phyloP scores from a whole-genome alignment of 2,888 invertebrate genomes.

The Cephus pygmeus region DNA sequence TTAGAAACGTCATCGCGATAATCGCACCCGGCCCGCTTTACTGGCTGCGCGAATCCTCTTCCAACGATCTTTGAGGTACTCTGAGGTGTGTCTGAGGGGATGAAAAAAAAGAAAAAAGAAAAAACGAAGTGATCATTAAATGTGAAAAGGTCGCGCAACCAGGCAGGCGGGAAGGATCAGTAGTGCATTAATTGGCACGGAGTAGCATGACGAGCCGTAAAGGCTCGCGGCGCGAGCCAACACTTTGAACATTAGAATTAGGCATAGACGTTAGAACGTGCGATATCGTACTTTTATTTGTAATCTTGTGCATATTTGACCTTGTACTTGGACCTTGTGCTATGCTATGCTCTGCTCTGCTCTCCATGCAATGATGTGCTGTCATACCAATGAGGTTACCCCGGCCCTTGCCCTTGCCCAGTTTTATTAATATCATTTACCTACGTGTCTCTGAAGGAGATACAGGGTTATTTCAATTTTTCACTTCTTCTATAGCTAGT shows the following conservation, averaged over 20 bases:
- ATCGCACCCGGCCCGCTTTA: background rate
- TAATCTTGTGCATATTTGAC: slow-evolving; percentile 52
- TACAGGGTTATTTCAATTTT: background rate
- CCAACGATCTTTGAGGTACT: slow-evolving; percentile 8
- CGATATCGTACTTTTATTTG: slow-evolving; percentile 27
- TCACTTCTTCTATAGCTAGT: background rate
- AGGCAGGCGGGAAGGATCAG: background rate
- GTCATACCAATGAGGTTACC: slow-evolving; percentile 63
- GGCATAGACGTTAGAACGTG: slow-evolving; percentile 26
- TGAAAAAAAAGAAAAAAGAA: slow-evolving; percentile 11
- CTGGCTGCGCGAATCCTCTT: background rate
- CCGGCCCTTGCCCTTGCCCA: slow-evolving; percentile 20
- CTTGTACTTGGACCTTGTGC: slow-evolving; percentile 57
- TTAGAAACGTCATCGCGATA: background rate
- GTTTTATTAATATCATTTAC: slow-evolving; percentile 8
- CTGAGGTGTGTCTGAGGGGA: slow-evolving; percentile 22
- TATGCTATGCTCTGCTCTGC: slow-evolving; percentile 62
- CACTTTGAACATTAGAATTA: slow-evolving; percentile 5
- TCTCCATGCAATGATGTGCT: slow-evolving; percentile 65
- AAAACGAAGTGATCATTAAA: background rate
- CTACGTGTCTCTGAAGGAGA: slow-evolving; percentile 29
- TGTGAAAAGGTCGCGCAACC: background rate
- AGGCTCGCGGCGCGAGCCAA: background rate
- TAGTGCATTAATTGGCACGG: background rate
- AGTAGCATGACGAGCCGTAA: background rate